Evolutionary conservation across 53 echinoderm and acorn worm species (phyloP).

Genomic region (Antedon mediterranea): DNA sequence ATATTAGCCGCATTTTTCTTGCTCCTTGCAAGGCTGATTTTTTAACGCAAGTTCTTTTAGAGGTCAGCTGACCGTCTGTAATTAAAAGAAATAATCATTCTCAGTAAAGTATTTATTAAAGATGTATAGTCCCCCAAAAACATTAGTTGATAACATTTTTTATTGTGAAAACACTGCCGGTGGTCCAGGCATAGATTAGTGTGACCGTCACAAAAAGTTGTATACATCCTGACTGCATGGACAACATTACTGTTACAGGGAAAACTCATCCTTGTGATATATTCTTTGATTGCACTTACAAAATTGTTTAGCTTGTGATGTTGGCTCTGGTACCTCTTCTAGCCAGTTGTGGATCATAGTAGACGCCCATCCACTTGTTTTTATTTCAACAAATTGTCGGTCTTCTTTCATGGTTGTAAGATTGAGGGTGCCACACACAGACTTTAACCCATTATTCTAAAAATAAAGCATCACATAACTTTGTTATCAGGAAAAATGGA

Average conservation of each 20-base stretch:
- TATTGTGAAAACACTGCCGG: no score
- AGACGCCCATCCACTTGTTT: not conserved
- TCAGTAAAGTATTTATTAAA: no score
- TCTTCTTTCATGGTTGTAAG: not conserved
- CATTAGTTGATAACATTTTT: no score
- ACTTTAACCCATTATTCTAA: not conserved
- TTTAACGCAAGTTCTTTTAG: not conserved
- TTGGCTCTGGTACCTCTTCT: not conserved
- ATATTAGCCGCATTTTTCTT: not conserved
- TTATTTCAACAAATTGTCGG: not conserved
- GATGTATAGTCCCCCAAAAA: no score
- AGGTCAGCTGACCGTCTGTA: not conserved
- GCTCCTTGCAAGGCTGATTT: not conserved
- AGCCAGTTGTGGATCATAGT: not conserved
- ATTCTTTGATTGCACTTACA: not conserved
- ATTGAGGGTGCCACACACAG: not conserved
- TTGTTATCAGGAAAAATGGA: no score
- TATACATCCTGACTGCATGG: no score
- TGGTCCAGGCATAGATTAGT: no score
- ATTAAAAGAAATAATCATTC: not conserved
- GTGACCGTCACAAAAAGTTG: no score
- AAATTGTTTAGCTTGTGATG: not conserved
- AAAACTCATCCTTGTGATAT: no score
- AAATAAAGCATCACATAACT: not conserved
- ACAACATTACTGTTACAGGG: no score